A percentile compares a stretch with the other conserved stretches of the same genome.
phyloP scores from a whole-genome alignment of 1,140 invertebrate genomes.

The Yoshiicerus persimilis region DNA sequence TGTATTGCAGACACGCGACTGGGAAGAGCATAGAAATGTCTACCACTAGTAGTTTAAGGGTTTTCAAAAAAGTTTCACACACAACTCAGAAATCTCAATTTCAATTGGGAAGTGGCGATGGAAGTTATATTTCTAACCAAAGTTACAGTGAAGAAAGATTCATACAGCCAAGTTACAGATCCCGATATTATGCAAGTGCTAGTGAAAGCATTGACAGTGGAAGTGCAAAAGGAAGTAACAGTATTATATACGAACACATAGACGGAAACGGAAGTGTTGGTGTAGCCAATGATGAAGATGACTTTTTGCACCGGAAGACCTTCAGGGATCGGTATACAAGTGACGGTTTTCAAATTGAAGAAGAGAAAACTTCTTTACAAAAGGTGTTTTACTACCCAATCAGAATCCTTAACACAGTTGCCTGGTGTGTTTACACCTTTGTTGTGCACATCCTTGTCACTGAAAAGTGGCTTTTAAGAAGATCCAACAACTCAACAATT shows the following conservation, averaged over 20 bases:
- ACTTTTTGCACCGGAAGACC: not conserved
- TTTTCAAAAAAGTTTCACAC: not conserved
- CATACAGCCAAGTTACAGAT: not conserved
- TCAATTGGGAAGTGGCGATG: not conserved
- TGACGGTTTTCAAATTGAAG: not conserved
- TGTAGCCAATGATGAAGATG: not conserved
- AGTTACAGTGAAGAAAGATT: not conserved
- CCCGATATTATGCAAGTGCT: not conserved
- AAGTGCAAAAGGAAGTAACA: not conserved
- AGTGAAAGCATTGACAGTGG: not conserved
- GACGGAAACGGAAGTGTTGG: not conserved
- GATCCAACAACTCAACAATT: not conserved
- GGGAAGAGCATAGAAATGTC: not conserved
- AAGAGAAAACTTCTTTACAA: not conserved
- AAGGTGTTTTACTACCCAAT: not conserved
- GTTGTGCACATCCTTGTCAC: not conserved
- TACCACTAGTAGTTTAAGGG: not conserved
- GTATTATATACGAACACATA: too few relatives aligned
- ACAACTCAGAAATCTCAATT: too few relatives aligned
- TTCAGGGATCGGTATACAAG: not conserved
- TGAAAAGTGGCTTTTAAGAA: not conserved
- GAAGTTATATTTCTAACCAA: not conserved
- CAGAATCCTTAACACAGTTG: not conserved
- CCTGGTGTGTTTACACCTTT: not conserved
- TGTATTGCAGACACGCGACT: not conserved